Evolutionary conservation across 2,797 vertebrate species (phyloP), one percentile per base, ranked within the genome.

Genomic region (Loris lydekkerianus): DNA sequence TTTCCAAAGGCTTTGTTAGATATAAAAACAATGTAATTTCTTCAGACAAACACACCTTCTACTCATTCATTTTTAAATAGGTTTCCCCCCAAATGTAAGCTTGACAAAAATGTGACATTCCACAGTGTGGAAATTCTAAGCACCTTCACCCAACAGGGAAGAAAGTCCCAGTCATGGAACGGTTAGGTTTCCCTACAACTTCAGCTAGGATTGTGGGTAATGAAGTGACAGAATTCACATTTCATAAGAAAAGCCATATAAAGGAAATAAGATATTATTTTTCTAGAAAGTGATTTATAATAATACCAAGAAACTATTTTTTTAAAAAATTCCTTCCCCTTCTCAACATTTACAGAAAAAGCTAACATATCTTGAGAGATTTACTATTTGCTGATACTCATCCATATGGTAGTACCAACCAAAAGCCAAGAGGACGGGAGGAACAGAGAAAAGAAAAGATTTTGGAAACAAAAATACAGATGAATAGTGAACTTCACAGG

Each of bases 251-350:
- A 97, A 73, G 88, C 60, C 58, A 90, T 97, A 97, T 91, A 98
- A 97, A 97, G 97, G 96, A 98, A 97, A 97, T 96, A 97, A 97
- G 95, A 97, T 97, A 96, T 88, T 95, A 98, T 97, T 97, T 97
- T 97, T 96, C 86, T 97, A 92, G 92, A 98, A 98, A 97, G 70
- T 94, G 97, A 98, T 95, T 98, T 97, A 94, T 25, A 61, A 97
- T 95, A 96, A 90, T 85, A 89, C 89, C 17, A 7, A 92, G 69
- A 93, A 97, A 91, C 89, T 95, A 91, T 96, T 92, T 94, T 94
- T 86, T 84, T 23, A 0, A 13, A 91, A 96, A 94, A 97, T 91
- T 75, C 94, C 85, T 96, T 93, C 20, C 89, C 81, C 91, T 93
- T 97, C 91, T 94, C 96, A 96, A 14, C 94, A 84, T 97, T 96